Base-by-base conservation (phyloP, 2,113 vertebrate genomes). In the Nymphicus hollandicus region DNA sequence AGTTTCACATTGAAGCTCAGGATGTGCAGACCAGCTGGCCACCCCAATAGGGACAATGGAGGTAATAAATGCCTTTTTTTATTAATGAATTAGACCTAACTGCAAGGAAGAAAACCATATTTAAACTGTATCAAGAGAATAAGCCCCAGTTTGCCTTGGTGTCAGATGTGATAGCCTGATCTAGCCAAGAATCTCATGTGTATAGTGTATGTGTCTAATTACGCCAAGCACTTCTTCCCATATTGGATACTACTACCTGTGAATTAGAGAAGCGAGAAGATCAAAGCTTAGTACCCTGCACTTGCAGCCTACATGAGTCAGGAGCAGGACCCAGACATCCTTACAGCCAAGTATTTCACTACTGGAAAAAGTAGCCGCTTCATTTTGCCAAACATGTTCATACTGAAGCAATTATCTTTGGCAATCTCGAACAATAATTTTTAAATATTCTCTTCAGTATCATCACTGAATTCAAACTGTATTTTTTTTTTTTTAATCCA, bases 391-490 rank as follows among this genome's bases (percentile, higher is more conserved):
- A 71, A 78, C 17, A 20, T 10, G 25, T 46, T 52, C 86, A 78
- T 79, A 52, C 17, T 71, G 82, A 80, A 93, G 19, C 52, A 81
- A 87, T 95, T 89, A 79, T 64, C 81, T 90, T 58, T 91, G 80
- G 55, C 82, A 95, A 55, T 66, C 61, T 68, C 83, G 50, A 81
- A 64, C 43, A 81, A 78, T 58, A 92, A 92, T 78, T 94, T 93
- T 81, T 6, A 93, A 95, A 92, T 44, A 39, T 86, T 91, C 72
- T 95, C 56, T 87, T 74, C 56, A 74, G 84, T 74, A 81, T 81
- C 69, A 91, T 89, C 65, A 81, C 10, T 81, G 82, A 86, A 93
- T 90, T 91, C 8, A 64, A 93, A 60, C 5, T 31, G 23, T 33
- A 64, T n/a, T 41, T 7, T 44, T 23, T 64, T 80, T 60, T 50